Evolutionary conservation across 1,140 invertebrate genomes (phyloP).

Genomic region (Papilio dardanus): DNA sequence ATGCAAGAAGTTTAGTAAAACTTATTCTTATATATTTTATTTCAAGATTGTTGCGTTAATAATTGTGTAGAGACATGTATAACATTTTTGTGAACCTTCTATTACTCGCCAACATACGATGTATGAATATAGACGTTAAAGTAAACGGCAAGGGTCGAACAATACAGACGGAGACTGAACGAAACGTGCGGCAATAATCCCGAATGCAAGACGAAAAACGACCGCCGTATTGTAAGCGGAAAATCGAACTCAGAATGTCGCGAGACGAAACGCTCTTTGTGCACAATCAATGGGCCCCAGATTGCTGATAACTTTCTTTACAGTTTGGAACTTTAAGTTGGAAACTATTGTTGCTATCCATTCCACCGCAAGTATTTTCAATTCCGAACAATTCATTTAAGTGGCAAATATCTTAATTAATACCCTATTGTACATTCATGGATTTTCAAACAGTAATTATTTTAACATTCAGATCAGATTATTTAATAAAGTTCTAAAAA

Average conservation of each 20-base stretch:
- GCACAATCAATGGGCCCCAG: constrained; percentile 77
- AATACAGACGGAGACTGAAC: constrained; percentile 61
- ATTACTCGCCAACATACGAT: constrained; percentile 7
- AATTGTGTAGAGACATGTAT: background rate
- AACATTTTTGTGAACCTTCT: background rate
- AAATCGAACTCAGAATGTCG: constrained; percentile 79
- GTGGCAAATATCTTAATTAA: background rate
- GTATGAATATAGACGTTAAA: constrained; percentile 41
- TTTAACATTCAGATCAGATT: no score
- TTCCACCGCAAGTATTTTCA: constrained; percentile 47
- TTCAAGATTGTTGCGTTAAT: background rate
- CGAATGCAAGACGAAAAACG: constrained; percentile 76
- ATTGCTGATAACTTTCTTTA: constrained; percentile 81
- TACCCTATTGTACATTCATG: background rate
- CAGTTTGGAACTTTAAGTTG: constrained; percentile 71
- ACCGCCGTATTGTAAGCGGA: constrained; percentile 71
- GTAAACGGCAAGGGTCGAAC: constrained; percentile 58
- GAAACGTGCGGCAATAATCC: constrained; percentile 70
- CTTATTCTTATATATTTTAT: background rate
- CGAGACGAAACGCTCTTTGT: constrained; percentile 78
- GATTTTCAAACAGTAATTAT: no score
- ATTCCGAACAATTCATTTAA: constrained; percentile 38
- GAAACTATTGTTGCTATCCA: constrained; percentile 61
- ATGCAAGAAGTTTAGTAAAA: background rate
- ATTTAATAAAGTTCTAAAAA: no score